Base-by-base conservation (phyloP, 2,797 vertebrate species). In the Arctocebus calabarensis region DNA sequence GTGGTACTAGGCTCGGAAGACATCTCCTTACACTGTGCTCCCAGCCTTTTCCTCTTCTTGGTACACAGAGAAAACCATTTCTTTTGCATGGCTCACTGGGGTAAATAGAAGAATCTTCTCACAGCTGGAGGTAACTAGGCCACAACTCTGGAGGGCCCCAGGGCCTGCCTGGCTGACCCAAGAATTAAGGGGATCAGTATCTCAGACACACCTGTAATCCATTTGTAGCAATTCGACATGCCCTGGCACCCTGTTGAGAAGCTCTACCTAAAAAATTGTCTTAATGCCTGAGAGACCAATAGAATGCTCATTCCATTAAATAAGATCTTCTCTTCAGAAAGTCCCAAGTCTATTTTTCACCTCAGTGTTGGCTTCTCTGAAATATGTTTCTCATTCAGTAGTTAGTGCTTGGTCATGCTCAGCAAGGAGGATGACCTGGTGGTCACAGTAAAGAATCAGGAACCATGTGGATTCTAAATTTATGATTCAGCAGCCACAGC, bases 291-390 rank as follows among this genome's bases (percentile, higher is more conserved):
- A 77, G 78, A 98, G 96, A 89, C 96, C 59, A 96, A 95, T 96
- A 79, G 90, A 91, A 84, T 64, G 73, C 16, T 94, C 91, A 61
- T 70, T 90, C 85, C 89, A 82, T 90, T 97, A 94, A 97, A 84
- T 94, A 95, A 97, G 92, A 97, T 87, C 96, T 96, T 83, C 94
- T 68, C 87, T 79, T 91, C 95, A 92, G 83, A 91, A 96, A 95
- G 79, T n/a, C 94, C 92, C 93, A 81, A n/a, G 81, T 74, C 96
- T 92, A 89, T 92, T 97, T 93, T 78, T 89, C 75, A 85, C 96
- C 91, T 40, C 23, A 64, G 2, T 16, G 71, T 81, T 95, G 61
- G 57, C 70, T 3, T 90, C 75, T 70, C 85, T 82, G 95, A 96
- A 94, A 94, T 94, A 84, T 52, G 82, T 89, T 96, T 96, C 84